Evolutionary conservation across 2,797 vertebrate species (phyloP).

Genomic region (Halcyon leucocephala): DNA sequence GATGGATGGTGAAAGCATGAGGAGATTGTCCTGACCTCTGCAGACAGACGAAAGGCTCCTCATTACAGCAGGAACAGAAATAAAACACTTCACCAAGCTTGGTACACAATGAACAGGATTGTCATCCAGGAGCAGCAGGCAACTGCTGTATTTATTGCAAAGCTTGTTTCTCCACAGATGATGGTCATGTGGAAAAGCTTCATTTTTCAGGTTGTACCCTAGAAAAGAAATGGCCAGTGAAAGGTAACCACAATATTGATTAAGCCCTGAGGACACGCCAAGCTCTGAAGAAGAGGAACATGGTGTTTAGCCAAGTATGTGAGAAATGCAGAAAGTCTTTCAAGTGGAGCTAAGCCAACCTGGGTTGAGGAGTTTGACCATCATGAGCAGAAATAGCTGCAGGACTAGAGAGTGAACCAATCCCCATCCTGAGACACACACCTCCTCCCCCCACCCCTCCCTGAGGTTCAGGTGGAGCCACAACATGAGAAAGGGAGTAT

Average conservation of each 20-base stretch:
- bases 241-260: neutral
- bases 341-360: neutral
- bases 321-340: neutral
- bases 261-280: neutral
- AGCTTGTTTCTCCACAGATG: neutral
- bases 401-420: neutral
- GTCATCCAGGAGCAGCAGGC: neutral
- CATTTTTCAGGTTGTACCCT: neutral
- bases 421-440: neutral
- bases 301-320: neutral
- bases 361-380: neutral
- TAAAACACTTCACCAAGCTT: neutral
- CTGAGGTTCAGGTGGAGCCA: neutral
- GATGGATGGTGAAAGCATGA: neutral
- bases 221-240: neutral
- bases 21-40: neutral
- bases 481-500: fast-evolving
- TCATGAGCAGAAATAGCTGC: neutral
- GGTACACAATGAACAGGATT: neutral
- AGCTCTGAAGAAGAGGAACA: neutral
- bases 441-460: neutral
- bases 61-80: neutral
- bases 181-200: neutral
- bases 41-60: neutral
- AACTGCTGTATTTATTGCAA: neutral